Percentiles rank a stretch among this genome's conserved stretches.
phyloP scores from a whole-genome alignment of 2,113 vertebrate genomes.

The Poecile atricapillus region DNA sequence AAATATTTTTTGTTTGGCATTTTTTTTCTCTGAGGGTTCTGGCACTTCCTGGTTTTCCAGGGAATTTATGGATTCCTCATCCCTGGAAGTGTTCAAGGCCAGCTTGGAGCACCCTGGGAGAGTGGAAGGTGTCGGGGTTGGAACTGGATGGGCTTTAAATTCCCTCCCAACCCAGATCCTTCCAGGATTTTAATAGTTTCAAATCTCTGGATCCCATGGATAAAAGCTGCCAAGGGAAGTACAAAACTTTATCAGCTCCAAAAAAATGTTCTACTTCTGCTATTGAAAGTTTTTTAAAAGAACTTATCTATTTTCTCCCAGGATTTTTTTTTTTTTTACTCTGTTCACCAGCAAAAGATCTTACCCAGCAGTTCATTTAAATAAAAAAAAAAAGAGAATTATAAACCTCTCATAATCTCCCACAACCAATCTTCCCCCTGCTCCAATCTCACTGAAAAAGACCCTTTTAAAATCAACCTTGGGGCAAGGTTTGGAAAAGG shows the following conservation, averaged over 20 bases:
- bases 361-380: conserved; percentile 16
- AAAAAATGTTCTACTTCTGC: neutral
- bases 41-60: neutral
- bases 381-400: neutral
- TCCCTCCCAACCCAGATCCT: neutral
- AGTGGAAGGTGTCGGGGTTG: neutral
- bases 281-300: neutral
- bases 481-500: conserved; percentile 29
- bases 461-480: conserved; percentile 46
- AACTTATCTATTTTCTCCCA: conserved; percentile 9
- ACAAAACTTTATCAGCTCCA: neutral
- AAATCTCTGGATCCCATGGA: neutral
- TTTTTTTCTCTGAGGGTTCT: neutral
- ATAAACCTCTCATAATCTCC: conserved; percentile 8
- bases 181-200: neutral
- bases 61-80: neutral
- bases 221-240: neutral
- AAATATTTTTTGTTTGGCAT: neutral
- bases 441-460: conserved; percentile 30
- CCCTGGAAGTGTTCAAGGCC: neutral
- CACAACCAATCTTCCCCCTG: conserved; percentile 27
- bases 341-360: neutral
- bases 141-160: neutral
- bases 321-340: neutral
- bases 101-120: neutral